A percentile compares a stretch with the other conserved stretches of the same genome.
These are phyloP conservation scores for Cerceris ruficornis DNA, from an alignment of 2,888 invertebrate genomes.

Conservation along the genomic window DNA sequence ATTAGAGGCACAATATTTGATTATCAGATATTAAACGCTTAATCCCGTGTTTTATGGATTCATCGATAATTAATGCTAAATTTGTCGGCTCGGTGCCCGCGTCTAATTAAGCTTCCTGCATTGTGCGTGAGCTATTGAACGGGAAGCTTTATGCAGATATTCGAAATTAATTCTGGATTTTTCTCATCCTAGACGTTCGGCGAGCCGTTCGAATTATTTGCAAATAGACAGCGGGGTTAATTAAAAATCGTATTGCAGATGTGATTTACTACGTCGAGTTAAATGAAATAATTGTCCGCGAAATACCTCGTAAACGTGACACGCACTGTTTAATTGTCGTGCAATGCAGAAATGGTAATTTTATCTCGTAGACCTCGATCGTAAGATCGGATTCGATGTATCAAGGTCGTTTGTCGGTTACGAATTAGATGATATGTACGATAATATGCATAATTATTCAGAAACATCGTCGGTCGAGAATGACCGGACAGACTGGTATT, in stretches of 20 bases:
- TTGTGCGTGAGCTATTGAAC: not conserved
- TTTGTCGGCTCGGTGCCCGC: conserved; percentile 24
- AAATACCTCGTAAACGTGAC: not conserved
- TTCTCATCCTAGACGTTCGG: not conserved
- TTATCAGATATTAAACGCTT: conserved; percentile 29
- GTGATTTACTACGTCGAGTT: too few relatives aligned
- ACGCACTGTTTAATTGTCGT: not conserved
- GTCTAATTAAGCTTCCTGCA: conserved; percentile 28
- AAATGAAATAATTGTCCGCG: not conserved
- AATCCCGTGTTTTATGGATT: conserved; percentile 21
- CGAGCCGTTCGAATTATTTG: not conserved
- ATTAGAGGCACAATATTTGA: conserved; percentile 2
- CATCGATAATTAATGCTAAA: conserved; percentile 40
- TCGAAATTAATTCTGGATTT: not conserved
- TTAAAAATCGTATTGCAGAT: too few relatives aligned
- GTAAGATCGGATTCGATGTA: not conserved
- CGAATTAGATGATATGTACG: not conserved
- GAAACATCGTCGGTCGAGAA: conserved; percentile 2
- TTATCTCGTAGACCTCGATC: not conserved
- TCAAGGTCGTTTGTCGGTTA: not conserved
- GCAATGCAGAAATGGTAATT: not conserved
- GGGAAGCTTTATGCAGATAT: conserved; percentile 2
- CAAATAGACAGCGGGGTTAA: too few relatives aligned
- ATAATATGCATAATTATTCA: conserved; percentile 22
- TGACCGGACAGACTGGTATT: not conserved